A percentile compares a stretch with the other conserved stretches of the same genome.
Evolutionary conservation across 2,113 vertebrate genomes (phyloP).

Genomic region (Nerophis ophidion): DNA sequence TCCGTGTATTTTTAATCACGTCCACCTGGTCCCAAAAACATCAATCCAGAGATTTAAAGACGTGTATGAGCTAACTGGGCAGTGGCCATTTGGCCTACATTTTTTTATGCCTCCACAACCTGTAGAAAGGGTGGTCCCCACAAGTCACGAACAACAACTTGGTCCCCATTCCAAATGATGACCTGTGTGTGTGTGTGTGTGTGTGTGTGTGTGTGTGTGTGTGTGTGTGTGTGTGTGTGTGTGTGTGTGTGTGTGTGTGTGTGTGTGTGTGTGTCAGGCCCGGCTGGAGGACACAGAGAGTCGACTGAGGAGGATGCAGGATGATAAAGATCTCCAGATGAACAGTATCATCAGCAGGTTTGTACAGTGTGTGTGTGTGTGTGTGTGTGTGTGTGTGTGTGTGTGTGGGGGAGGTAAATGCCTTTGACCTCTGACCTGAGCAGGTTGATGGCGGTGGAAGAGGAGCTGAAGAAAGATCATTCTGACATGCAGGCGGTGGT

Average conservation of each 20-base stretch:
- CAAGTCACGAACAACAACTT: too few relatives aligned
- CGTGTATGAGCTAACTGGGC: too few relatives aligned
- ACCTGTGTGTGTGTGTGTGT: too few relatives aligned
- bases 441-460: constrained; percentile 96
- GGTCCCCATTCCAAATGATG: too few relatives aligned
- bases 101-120: too few relatives aligned
- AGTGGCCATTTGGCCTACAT: too few relatives aligned
- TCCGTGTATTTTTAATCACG: too few relatives aligned
- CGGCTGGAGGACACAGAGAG: constrained; percentile 94
- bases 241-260: neutral
- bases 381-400: neutral
- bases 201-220: too few relatives aligned
- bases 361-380: neutral
- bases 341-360: constrained; percentile 99
- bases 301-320: constrained; percentile 87
- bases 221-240: too few relatives aligned
- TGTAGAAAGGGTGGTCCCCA: too few relatives aligned
- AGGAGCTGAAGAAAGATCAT: constrained; percentile 97
- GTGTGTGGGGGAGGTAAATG: neutral
- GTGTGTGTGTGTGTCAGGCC: constrained; percentile 52
- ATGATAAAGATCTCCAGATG: constrained; percentile 98
- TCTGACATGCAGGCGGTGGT: constrained; percentile 97
- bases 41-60: too few relatives aligned
- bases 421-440: neutral
- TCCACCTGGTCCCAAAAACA: too few relatives aligned